These are phyloP conservation scores for Phyllotreta striolata DNA, from an alignment of 2,888 invertebrate genomes.

Conservation along the genomic window DNA sequence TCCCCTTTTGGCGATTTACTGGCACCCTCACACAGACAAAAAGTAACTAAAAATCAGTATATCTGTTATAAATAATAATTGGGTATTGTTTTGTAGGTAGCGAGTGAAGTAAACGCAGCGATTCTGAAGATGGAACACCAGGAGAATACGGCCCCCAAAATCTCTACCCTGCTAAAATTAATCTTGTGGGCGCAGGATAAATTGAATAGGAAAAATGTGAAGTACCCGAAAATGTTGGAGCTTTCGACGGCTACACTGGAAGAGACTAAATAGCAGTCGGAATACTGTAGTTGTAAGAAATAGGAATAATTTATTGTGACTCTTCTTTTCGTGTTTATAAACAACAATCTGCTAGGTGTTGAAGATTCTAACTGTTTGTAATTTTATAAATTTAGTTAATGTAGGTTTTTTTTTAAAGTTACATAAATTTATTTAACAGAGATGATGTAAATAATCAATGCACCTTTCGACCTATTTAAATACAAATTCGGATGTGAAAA, in stretches of 20 bases:
- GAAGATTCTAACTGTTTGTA: too few relatives aligned
- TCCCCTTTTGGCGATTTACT: slow-evolving; percentile 96
- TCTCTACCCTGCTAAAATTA: slow-evolving; percentile 90
- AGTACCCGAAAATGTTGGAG: slow-evolving; percentile 95
- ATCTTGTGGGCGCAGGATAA: slow-evolving; percentile 97
- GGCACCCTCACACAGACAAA: slow-evolving; percentile 92
- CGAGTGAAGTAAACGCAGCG: slow-evolving; percentile 97
- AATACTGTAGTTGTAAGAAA: slow-evolving; percentile 36
- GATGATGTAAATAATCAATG: too few relatives aligned
- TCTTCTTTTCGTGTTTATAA: too few relatives aligned
- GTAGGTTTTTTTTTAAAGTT: too few relatives aligned
- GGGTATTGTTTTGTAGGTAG: slow-evolving; percentile 71
- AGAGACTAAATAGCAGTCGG: slow-evolving; percentile 53
- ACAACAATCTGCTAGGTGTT: too few relatives aligned
- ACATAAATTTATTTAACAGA: too few relatives aligned
- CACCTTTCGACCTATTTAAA: too few relatives aligned
- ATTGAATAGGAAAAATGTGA: slow-evolving; percentile 92
- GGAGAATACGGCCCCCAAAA: slow-evolving; percentile 88
- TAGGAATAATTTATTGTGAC: neutral
- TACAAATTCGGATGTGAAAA: too few relatives aligned
- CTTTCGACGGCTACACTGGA: slow-evolving; percentile 85
- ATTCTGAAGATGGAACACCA: slow-evolving; percentile 93
- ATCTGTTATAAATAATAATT: slow-evolving; percentile 12
- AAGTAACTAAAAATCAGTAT: slow-evolving; percentile 63
- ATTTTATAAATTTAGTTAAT: too few relatives aligned